Percentiles rank a stretch among this genome's conserved stretches.
Evolutionary conservation across 2,797 vertebrate species (phyloP).

Genomic region (Kryptolebias ocellatus): DNA sequence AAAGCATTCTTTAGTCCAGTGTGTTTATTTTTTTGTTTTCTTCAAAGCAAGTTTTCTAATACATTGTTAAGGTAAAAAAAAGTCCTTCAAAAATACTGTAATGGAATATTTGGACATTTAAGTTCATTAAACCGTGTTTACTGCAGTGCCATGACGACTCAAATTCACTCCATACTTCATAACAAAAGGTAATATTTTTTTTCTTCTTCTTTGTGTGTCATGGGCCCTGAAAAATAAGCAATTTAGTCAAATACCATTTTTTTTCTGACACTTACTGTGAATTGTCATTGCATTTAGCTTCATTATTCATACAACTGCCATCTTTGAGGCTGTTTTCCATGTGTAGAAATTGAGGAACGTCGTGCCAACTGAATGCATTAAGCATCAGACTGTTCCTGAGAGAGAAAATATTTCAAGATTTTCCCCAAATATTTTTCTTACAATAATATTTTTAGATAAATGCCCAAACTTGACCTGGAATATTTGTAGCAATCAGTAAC

Average conservation of each 20-base stretch:
- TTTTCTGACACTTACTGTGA: constrained; percentile 58
- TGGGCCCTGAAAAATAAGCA: constrained; percentile 57
- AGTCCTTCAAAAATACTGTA: neutral
- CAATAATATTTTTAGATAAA: constrained; percentile 16
- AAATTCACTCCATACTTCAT: constrained; percentile 34
- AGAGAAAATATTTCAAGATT: constrained; percentile 39
- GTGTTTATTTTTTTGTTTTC: neutral
- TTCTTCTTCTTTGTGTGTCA: constrained; percentile 32
- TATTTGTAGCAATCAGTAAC: constrained; percentile 13
- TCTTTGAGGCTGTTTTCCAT: constrained; percentile 63
- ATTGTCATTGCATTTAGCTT: constrained; percentile 72
- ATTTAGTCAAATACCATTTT: constrained; percentile 58
- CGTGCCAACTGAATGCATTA: constrained; percentile 63
- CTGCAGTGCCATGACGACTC: constrained; percentile 15
- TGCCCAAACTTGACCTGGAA: neutral
- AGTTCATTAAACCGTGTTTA: constrained; percentile 30
- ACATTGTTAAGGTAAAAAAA: neutral
- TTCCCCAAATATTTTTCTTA: constrained; percentile 14
- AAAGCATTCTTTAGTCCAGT: neutral
- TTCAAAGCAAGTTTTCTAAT: neutral
- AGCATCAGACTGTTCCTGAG: constrained; percentile 37
- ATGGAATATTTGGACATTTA: neutral
- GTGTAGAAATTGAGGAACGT: constrained; percentile 52
- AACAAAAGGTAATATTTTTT: constrained; percentile 29
- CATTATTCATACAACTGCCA: constrained; percentile 68